Conservation (phyloP, 2,888 invertebrate species). For the Dasysyrphus albostriatus region DNA sequence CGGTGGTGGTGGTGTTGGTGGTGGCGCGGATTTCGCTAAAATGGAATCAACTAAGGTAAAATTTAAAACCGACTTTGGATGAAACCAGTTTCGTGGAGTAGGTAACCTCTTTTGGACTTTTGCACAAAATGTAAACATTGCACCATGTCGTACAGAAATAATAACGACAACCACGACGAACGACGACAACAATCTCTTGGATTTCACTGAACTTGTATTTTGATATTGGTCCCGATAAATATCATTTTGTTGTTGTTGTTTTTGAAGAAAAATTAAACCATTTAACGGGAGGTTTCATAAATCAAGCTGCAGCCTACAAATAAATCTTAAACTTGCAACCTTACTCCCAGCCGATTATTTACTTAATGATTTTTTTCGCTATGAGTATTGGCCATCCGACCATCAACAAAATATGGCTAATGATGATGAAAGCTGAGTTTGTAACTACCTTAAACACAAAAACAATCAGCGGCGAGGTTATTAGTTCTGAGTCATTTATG, state of each 20-base stretch:
- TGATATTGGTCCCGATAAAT: constrained; percentile 34
- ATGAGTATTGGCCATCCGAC: constrained; percentile 27
- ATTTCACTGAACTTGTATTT: constrained; percentile 54
- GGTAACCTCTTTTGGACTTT: constrained; percentile 41
- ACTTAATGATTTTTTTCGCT: constrained; percentile 44
- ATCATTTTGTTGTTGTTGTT: constrained; percentile 10
- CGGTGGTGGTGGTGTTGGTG: background rate
- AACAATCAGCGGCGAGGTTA: background rate
- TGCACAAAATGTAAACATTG: constrained; percentile 46
- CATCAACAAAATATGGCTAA: constrained; percentile 26
- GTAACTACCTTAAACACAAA: constrained; percentile 17
- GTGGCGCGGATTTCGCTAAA: constrained; percentile 50
- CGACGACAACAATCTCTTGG: constrained; percentile 43
- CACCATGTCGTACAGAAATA: constrained; percentile 23
- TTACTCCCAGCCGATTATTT: constrained; percentile 37
- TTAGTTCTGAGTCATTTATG: constrained; percentile 36
- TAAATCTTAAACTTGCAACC: constrained; percentile 25
- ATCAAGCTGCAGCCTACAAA: constrained; percentile 12
- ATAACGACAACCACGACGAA: constrained; percentile 36
- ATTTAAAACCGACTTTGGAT: constrained; percentile 37
- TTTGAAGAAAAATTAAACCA: constrained; percentile 18
- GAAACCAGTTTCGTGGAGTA: constrained; percentile 45
- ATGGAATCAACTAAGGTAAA: constrained; percentile 48
- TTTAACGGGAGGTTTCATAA: constrained; percentile 12
- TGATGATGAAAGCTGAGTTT: constrained; percentile 39